Conservation (phyloP, 2,888 invertebrate genomes). For the Diadegma fenestrale region DNA sequence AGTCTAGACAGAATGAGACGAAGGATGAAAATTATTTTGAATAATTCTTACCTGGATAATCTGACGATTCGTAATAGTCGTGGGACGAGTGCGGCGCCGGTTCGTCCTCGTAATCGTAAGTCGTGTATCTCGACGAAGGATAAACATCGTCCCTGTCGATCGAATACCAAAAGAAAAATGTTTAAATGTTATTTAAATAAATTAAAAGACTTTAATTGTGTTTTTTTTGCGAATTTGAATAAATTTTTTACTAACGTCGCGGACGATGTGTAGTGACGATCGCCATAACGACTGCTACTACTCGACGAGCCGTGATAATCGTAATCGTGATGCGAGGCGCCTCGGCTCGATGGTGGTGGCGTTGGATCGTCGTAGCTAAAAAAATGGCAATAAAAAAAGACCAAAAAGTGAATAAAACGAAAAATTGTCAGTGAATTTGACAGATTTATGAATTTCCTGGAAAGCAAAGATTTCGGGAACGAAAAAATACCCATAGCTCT, state of each 20-base stretch:
- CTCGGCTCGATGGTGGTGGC: constrained; percentile 73
- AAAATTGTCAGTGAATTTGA: neutral
- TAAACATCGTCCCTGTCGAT: constrained; percentile 78
- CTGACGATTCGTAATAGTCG: constrained; percentile 85
- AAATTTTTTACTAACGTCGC: constrained; percentile 76
- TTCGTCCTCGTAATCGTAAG: constrained; percentile 83
- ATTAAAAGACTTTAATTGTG: too few relatives aligned
- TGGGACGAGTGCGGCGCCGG: constrained; percentile 81
- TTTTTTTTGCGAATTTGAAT: neutral
- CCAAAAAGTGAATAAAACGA: neutral
- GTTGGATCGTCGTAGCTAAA: constrained; percentile 76
- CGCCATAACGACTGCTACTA: constrained; percentile 80
- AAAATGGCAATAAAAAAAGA: constrained; percentile 68
- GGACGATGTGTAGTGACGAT: constrained; percentile 81
- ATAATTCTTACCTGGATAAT: constrained; percentile 83
- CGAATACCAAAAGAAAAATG: constrained; percentile 6
- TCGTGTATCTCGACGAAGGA: constrained; percentile 79
- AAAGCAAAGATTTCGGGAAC: neutral
- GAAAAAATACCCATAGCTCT: constrained; percentile 87
- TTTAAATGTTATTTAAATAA: neutral
- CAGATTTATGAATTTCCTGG: neutral
- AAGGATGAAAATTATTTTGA: neutral
- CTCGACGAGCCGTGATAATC: constrained; percentile 81
- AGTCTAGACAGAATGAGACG: constrained; percentile 5
- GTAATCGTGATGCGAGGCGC: constrained; percentile 83